Percentiles rank a stretch among this genome's conserved stretches.
These are phyloP conservation scores for Nesometra sesokonis DNA, from an alignment of 35 echinoderm and acorn worm species.

Conservation along the genomic window DNA sequence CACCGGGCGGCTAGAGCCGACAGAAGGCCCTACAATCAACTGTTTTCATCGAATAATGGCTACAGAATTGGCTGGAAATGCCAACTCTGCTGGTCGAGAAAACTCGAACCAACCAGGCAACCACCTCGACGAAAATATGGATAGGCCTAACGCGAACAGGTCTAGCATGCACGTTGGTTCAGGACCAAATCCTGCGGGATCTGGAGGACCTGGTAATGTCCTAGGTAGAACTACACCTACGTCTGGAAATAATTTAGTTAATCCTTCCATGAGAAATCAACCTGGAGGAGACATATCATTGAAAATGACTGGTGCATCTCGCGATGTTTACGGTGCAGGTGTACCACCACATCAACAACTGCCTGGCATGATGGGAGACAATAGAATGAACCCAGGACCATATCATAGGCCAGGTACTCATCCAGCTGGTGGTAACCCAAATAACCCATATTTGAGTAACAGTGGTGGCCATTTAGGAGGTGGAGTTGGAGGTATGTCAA, in stretches of 20 bases:
- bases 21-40: slow-evolving; percentile 25
- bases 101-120: slow-evolving; percentile 33
- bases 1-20: slow-evolving; percentile 13
- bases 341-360: slow-evolving; percentile 2
- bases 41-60: slow-evolving; percentile 31
- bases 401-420: slow-evolving; percentile 37
- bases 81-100: slow-evolving; percentile 29
- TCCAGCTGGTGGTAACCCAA: slow-evolving; percentile 29
- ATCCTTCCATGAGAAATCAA: slow-evolving; percentile 58
- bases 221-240: slow-evolving; percentile 4
- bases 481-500: background rate
- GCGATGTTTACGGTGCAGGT: slow-evolving; percentile 10
- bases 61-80: slow-evolving; percentile 43
- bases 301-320: slow-evolving; percentile 18
- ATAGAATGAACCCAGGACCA: slow-evolving; percentile 25
- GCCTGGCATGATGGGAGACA: slow-evolving; percentile 3
- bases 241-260: slow-evolving; percentile 64
- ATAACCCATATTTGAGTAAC: background rate
- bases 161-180: slow-evolving; percentile 40
- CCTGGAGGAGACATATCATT: slow-evolving; percentile 4
- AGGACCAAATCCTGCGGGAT: slow-evolving; percentile 22
- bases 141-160: slow-evolving; percentile 13
- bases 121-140: background rate
- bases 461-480: background rate
- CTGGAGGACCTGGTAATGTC: background rate